These are phyloP conservation scores for Leucoraja erinaceus DNA, from an alignment of 2,113 vertebrate genomes.

Conservation along the genomic window DNA sequence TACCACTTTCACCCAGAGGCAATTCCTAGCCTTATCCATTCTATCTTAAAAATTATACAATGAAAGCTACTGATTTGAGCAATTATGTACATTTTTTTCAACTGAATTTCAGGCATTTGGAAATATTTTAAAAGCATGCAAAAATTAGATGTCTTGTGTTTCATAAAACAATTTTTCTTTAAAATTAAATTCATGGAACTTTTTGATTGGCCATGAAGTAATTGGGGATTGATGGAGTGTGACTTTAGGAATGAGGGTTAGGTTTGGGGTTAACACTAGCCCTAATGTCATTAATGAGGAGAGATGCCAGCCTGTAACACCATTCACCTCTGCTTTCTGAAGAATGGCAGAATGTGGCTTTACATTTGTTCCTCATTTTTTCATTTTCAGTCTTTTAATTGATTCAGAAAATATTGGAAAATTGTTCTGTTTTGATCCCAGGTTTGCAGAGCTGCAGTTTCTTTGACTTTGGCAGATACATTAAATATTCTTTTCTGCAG, in stretches of 20 bases:
- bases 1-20: too few relatives aligned
- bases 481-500: neutral
- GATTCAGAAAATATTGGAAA: too few relatives aligned
- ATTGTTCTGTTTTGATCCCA: too few relatives aligned
- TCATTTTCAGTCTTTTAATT: neutral
- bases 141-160: neutral
- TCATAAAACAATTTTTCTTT: neutral
- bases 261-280: neutral
- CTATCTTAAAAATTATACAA: too few relatives aligned
- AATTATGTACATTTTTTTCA: too few relatives aligned
- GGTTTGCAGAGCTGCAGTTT: too few relatives aligned
- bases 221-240: neutral
- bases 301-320: neutral
- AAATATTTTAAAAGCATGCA: too few relatives aligned
- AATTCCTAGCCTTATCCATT: too few relatives aligned
- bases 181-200: neutral
- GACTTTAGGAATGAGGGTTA: too few relatives aligned
- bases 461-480: too few relatives aligned
- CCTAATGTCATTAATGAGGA: neutral
- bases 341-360: neutral
- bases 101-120: too few relatives aligned
- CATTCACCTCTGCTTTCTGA: slow-evolving; percentile 12
- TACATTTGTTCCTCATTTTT: neutral
- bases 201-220: neutral
- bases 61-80: too few relatives aligned